A percentile compares a stretch with the other conserved stretches of the same genome.
These are phyloP conservation scores for Montipora capricornis DNA, from an alignment of 64 coral and sea anemone genomes.

Conservation along the genomic window DNA sequence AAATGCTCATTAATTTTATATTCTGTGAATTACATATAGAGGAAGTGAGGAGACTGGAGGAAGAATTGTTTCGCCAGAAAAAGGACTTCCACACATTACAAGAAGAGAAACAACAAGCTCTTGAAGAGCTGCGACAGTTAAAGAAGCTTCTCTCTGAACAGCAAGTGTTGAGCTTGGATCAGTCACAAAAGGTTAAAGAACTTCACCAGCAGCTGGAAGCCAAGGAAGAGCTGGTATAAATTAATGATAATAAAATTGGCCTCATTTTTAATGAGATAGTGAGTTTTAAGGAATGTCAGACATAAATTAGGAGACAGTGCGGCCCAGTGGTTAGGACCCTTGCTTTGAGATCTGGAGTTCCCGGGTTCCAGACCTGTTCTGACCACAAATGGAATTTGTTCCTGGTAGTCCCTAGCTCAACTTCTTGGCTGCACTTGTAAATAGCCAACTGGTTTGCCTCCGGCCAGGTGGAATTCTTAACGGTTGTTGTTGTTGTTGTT, in stretches of 20 bases:
- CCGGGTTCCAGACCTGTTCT: too few species aligned
- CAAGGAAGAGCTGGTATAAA: slow-evolving; percentile 84
- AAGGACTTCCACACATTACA: slow-evolving; percentile 72
- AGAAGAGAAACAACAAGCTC: slow-evolving; percentile 71
- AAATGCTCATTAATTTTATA: neutral
- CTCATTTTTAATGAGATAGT: too few species aligned
- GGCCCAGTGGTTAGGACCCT: too few species aligned
- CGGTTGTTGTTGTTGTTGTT: too few species aligned
- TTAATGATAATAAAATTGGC: neutral
- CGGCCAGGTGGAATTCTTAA: too few species aligned
- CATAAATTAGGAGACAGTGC: too few species aligned
- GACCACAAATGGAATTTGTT: too few species aligned
- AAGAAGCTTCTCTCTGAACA: slow-evolving; percentile 72
- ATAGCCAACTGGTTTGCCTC: too few species aligned
- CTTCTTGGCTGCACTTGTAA: too few species aligned
- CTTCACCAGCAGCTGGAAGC: slow-evolving; percentile 83
- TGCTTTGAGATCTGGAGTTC: too few species aligned
- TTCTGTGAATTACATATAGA: slow-evolving; percentile 37
- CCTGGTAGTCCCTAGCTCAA: too few species aligned
- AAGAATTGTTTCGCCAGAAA: slow-evolving; percentile 76
- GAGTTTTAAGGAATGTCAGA: too few species aligned
- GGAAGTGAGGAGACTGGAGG: slow-evolving; percentile 86
- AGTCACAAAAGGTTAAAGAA: slow-evolving; percentile 80
- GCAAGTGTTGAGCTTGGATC: slow-evolving; percentile 65
- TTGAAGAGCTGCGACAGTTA: slow-evolving; percentile 68